Evolutionary conservation across 2,797 vertebrate genomes (phyloP).

Genomic region (Echeneis naucrates): DNA sequence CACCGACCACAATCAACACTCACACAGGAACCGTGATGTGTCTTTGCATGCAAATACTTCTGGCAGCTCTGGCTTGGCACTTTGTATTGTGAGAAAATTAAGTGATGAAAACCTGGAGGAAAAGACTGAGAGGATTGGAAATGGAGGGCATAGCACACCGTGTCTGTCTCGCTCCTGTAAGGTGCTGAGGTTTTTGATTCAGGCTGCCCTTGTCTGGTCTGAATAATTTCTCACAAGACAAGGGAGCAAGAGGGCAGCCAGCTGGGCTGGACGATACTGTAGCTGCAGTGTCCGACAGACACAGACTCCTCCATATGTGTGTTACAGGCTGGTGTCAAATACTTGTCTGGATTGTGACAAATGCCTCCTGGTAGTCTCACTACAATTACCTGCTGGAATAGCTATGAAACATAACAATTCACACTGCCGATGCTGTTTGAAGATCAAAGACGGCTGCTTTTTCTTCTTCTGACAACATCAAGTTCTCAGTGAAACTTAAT

Average conservation of each 20-base stretch:
- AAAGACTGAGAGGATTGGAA: conserved; percentile 41
- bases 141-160: conserved; percentile 39
- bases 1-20: conserved; percentile 77
- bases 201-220: conserved; percentile 58
- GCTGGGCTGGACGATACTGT: conserved; percentile 61
- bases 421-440: conserved; percentile 53
- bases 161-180: conserved; percentile 56
- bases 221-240: conserved; percentile 70
- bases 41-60: conserved; percentile 80
- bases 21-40: conserved; percentile 72
- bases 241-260: conserved; percentile 63
- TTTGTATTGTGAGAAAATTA: conserved; percentile 72
- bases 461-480: conserved; percentile 21
- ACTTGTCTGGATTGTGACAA: conserved; percentile 82
- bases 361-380: conserved; percentile 75
- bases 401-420: conserved; percentile 69
- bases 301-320: conserved; percentile 62
- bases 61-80: conserved; percentile 65
- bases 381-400: conserved; percentile 69
- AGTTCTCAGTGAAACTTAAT: conserved; percentile 39
- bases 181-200: conserved; percentile 58
- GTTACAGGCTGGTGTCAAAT: conserved; percentile 82
- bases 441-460: conserved; percentile 54
- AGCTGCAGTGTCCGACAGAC: conserved; percentile 78
- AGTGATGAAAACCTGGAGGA: conserved; percentile 67